Base-by-base conservation (phyloP, 2,113 vertebrate genomes). In the Lepidiolamprologus cunningtoni region DNA sequence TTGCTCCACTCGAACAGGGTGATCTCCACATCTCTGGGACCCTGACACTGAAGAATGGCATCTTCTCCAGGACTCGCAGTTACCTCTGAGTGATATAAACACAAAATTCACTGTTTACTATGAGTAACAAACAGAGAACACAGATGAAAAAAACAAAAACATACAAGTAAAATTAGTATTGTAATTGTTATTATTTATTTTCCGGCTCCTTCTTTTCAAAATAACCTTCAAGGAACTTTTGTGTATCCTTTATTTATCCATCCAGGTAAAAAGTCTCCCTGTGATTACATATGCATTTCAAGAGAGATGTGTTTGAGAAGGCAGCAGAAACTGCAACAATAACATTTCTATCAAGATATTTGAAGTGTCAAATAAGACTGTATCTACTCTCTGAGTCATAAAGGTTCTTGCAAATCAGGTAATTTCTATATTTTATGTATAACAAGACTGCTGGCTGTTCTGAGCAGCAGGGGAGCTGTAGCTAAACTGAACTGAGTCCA, bases 361-460 rank as follows among this genome's bases (percentile, higher is more conserved):
- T 63, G 3, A 33, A 0, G 4, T 63, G 16, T 63, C 1, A 63
- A 63, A 63, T 63, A 63, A n/a, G 31, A 63, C 17, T 63, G 28
- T 61, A 33, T 61, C 6, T 63, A 63, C 58, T 63, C 0, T 12
- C 31, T 2, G 31, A 35, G 58, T 63, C 58, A 63, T n/a, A 35
- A n/a, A n/a, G 17, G 16, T 0, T 63, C 58, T 63, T 63, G 0
- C 58, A 63, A 63, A 63, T 0, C 6, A 5, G 0, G 58, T 63
- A 0, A 63, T 63, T 19, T 63, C 16, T 33, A 7, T 7, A 33
- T 11, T 1, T 63, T 7, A 11, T 19, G 2, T 63, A 35, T 35
- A 63, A 61, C 26, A 31, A 31, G 31, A 35, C 31, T 63, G 58
- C 6, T 35, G 58, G 16, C 28, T 63, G 0, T 61, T 33, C 28